phyloP scores from a whole-genome alignment of 2,797 vertebrate species.

The Aythya fuligula region DNA sequence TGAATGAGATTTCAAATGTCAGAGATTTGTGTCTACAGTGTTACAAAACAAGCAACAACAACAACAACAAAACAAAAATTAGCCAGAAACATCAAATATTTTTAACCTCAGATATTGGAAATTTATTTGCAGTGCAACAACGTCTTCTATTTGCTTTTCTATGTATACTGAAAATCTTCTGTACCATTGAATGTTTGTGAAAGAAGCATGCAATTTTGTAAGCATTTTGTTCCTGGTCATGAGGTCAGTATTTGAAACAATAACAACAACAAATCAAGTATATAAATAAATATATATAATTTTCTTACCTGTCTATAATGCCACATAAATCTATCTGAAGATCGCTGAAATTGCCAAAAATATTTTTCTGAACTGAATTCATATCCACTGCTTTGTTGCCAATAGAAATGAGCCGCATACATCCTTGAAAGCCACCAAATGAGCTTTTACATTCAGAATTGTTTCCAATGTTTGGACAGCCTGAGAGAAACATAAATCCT shows the following conservation, averaged over 20 bases:
- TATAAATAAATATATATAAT: neutral
- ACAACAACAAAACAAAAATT: neutral
- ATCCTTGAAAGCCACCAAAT: slow-evolving; percentile 87
- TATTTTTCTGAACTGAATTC: slow-evolving; percentile 87
- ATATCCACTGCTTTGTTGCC: slow-evolving; percentile 81
- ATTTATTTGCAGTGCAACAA: neutral
- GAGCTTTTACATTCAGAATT: slow-evolving; percentile 82
- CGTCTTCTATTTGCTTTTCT: neutral
- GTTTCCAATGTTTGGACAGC: slow-evolving; percentile 82
- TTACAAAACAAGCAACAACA: neutral
- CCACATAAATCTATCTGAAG: slow-evolving; percentile 92
- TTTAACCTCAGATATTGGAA: neutral
- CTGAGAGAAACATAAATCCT: slow-evolving; percentile 72
- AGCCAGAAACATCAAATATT: neutral
- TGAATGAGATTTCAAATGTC: neutral
- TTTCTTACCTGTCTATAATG: slow-evolving; percentile 90
- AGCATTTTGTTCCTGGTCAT: neutral
- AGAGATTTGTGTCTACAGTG: neutral
- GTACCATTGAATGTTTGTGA: neutral
- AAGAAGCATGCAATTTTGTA: neutral
- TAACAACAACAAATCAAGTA: neutral
- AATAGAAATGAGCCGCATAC: slow-evolving; percentile 87
- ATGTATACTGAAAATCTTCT: neutral
- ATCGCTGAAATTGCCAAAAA: slow-evolving; percentile 88
- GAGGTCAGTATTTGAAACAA: neutral